Percentiles rank a stretch among this genome's conserved stretches.
phyloP scores from a whole-genome alignment of 2,888 invertebrate genomes.

The Neocrepidodera transversa region DNA sequence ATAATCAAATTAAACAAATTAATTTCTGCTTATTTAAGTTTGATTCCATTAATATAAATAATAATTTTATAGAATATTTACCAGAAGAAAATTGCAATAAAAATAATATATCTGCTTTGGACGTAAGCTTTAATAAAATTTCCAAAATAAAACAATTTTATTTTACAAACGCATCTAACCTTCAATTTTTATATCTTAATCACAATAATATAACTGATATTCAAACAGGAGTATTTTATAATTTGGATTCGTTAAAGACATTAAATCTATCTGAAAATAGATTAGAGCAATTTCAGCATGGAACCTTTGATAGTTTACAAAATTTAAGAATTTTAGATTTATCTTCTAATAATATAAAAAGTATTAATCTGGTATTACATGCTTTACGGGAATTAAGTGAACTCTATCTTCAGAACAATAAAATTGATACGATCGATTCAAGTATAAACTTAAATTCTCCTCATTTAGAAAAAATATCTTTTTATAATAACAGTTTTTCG shows the following conservation, averaged over 20 bases:
- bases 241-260: slow-evolving; percentile 1
- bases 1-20: slow-evolving; percentile 4
- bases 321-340: slow-evolving; percentile 20
- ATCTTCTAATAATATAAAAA: slow-evolving; percentile 1
- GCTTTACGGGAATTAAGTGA: background rate
- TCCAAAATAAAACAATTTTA: background rate
- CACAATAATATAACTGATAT: slow-evolving; percentile 21
- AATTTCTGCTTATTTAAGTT: background rate
- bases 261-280: slow-evolving; percentile 22
- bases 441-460: background rate
- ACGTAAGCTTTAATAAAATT: slow-evolving; percentile 5
- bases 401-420: slow-evolving; percentile 1
- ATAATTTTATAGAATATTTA: background rate
- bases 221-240: slow-evolving; percentile 18
- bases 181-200: background rate
- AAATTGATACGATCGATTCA: background rate
- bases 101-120: background rate
- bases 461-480: slow-evolving; percentile 3
- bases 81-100: background rate
- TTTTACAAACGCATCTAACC: background rate
- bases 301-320: slow-evolving; percentile 14
- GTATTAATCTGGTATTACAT: background rate
- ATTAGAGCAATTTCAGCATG: slow-evolving; percentile 16
- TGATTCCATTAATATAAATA: background rate
- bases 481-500: slow-evolving; percentile 20